These are phyloP conservation scores for Acanthornis magna DNA, from an alignment of 2,797 vertebrate species.

Conservation along the genomic window DNA sequence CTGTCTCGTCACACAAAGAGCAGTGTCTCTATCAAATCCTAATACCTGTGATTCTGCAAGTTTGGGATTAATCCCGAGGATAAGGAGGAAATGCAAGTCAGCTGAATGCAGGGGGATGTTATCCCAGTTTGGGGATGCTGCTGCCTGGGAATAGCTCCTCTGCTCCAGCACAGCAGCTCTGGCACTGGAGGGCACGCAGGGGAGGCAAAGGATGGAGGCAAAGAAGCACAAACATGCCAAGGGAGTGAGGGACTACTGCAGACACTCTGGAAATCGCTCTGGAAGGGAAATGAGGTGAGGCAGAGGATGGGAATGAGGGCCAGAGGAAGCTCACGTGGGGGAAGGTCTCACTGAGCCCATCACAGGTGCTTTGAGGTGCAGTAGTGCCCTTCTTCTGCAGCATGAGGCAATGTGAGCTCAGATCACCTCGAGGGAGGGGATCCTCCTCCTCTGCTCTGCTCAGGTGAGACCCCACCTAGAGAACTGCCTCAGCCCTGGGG, in stretches of 20 bases:
- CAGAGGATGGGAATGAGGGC: not conserved
- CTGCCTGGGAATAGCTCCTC: not conserved
- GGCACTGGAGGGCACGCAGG: not conserved
- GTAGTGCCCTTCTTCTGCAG: not conserved
- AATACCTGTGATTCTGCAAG: conserved; percentile 4
- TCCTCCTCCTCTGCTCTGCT: not conserved
- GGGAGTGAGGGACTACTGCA: accelerated
- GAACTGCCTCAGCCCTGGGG: not conserved
- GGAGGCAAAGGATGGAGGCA: not conserved
- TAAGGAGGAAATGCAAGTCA: conserved; percentile 18
- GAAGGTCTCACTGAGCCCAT: not conserved
- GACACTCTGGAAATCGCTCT: not conserved
- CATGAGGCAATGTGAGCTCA: not conserved
- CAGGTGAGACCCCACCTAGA: not conserved
- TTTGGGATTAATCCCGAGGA: not conserved
- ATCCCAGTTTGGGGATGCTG: not conserved
- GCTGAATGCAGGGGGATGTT: not conserved
- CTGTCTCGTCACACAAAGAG: not conserved
- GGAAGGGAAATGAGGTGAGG: not conserved
- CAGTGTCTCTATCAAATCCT: not conserved
- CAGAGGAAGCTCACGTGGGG: accelerated
- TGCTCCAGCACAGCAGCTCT: not conserved
- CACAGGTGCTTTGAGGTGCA: accelerated
- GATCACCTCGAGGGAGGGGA: not conserved
- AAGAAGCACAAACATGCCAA: not conserved